Base-by-base conservation (phyloP, 2,888 invertebrate species). In the Heliconius sara region DNA sequence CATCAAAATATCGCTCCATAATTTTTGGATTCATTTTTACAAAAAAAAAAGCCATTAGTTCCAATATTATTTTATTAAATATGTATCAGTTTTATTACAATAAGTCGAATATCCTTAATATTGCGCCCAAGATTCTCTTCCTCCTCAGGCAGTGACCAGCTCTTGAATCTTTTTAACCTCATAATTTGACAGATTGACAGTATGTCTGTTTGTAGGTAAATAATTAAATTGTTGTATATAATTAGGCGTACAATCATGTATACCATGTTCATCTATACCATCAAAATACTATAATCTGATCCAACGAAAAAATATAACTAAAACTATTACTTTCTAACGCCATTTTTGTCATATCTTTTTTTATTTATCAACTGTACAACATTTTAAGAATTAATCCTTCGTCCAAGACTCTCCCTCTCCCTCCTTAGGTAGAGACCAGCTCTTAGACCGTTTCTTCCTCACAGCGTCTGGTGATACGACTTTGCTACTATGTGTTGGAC, bases 391-490 rank as follows among this genome's bases (percentile, higher is more conserved):
- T 88, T 90, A 10, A 95, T 95, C 77, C 95, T 93, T 95, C 0
- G 96, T 96, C 96, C 96, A 96, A 0, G 96, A 96, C 82, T 95
- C 94, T 67, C 90, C 83, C 84, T 88, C 94, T 84, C 79, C 92
- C 84, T 95, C 95, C 82, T 93, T 95, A 0, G 96, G 96, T 73
- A 96, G 87, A 0, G 97, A 96, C 96, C 96, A 96, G 25, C 96
- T 96, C 83, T 96, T 96, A 1, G 96, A 96, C 0, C 96, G 89
- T 2, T 90, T 90, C 65, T 90, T 80, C 81, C 88, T 57, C 25
- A 71, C 66, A 73, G 75, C 75, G 2, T 47, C 78, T 13, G 72
- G 76, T 2, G 78, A 76, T 72, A 67, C 52, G 34, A 80, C 34
- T 39, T 80, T 74, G 70, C 52, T 47, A 39, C 9, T 7, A 6